Percentiles rank a stretch among this genome's conserved stretches.
phyloP scores from a whole-genome alignment of 2,888 invertebrate species.

The Steinernema hermaphroditum region DNA sequence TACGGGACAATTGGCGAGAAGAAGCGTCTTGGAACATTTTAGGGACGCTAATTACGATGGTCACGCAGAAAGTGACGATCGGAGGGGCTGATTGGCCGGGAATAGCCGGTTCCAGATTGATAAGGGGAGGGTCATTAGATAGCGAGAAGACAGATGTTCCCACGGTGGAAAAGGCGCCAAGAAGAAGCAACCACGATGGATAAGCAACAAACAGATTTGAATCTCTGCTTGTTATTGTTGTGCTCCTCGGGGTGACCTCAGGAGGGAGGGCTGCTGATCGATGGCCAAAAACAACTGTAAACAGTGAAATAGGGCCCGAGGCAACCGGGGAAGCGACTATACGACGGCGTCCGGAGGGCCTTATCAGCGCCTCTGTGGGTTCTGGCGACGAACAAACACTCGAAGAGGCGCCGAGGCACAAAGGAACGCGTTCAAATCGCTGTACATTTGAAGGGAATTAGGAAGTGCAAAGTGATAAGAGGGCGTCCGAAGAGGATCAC shows the following conservation, averaged over 20 bases:
- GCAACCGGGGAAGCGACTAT: too few species aligned
- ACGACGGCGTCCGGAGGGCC: too few species aligned
- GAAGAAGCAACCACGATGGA: neutral
- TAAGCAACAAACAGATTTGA: neutral
- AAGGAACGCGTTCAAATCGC: too few species aligned
- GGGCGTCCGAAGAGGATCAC: neutral
- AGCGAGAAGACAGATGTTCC: slow-evolving; percentile 33
- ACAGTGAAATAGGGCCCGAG: too few species aligned
- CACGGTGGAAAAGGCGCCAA: slow-evolving; percentile 1
- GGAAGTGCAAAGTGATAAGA: slow-evolving; percentile 16
- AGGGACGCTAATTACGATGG: slow-evolving; percentile 9
- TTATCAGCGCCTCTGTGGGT: too few species aligned
- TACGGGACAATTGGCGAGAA: neutral
- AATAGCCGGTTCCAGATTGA: neutral
- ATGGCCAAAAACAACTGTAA: neutral
- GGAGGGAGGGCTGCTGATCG: neutral
- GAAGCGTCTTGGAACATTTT: neutral
- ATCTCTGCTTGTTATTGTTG: neutral
- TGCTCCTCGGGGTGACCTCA: neutral
- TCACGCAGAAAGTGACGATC: neutral
- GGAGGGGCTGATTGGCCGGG: neutral
- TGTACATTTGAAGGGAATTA: neutral
- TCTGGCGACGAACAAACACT: too few species aligned
- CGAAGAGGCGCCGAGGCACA: too few species aligned
- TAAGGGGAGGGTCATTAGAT: slow-evolving; percentile 19